Percentiles rank a stretch among this genome's conserved stretches.
Conservation (phyloP, 2,888 invertebrate genomes). For the Phyllotreta cruciferae region DNA sequence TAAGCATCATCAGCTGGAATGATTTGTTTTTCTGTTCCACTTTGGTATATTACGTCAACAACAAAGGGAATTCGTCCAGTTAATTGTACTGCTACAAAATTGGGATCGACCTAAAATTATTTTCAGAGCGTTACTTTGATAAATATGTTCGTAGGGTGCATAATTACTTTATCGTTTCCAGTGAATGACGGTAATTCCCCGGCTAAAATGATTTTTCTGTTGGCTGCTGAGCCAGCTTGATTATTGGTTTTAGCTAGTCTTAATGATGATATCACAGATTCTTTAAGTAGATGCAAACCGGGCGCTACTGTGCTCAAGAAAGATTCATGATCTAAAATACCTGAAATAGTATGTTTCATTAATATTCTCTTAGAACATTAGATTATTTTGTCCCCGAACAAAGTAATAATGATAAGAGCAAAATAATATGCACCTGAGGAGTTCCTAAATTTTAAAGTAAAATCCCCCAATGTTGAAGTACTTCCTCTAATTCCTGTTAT, state of each 20-base stretch:
- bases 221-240: constrained; percentile 54
- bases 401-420: neutral
- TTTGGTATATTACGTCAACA: constrained; percentile 84
- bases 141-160: constrained; percentile 5
- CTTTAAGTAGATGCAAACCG: constrained; percentile 75
- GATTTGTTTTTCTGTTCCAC: constrained; percentile 67
- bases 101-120: constrained; percentile 63
- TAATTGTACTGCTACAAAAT: constrained; percentile 81
- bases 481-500: constrained; percentile 74
- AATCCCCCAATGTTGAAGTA: constrained; percentile 80
- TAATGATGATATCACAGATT: constrained; percentile 76
- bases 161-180: constrained; percentile 55
- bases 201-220: constrained; percentile 66
- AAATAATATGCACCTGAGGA: constrained; percentile 51
- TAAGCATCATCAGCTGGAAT: constrained; percentile 71
- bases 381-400: neutral
- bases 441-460: constrained; percentile 67
- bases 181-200: constrained; percentile 65
- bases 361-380: too few relatives aligned
- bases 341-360: constrained; percentile 53
- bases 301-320: constrained; percentile 75
- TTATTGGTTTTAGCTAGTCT: constrained; percentile 65
- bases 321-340: constrained; percentile 72
- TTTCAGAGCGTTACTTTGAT: too few relatives aligned
- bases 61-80: constrained; percentile 80